Evolutionary conservation across 2,113 vertebrate species (phyloP), one percentile per base, ranked within the genome.

Genomic region (Columba janthina): DNA sequence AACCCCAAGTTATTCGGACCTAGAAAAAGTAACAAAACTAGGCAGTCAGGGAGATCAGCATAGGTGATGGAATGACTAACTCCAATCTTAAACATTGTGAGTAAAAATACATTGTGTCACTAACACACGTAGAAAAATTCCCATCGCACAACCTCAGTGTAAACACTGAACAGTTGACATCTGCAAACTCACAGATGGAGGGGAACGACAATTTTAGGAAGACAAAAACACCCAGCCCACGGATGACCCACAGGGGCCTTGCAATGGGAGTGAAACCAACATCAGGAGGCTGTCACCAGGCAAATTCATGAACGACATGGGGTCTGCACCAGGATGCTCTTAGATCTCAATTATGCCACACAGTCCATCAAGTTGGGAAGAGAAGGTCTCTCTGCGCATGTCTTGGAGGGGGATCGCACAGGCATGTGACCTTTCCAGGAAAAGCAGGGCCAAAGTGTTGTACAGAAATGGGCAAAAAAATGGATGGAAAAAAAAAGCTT

Each of bases 161-260:
- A 96, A 97, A 96, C 84, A 89, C 11, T 5, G 58, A 60, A 36
- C 15, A 67, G 90, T 58, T 5, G 25, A 95, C 76, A 90, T 96
- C 89, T 91, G 88, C 51, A 54, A 69, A 66, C 22, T 53, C 86
- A 21, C 65, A 69, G 83, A 71, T 15, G 15, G 85, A 83, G 40
- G 31, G 57, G 76, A 40, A 51, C 0, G 1, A 57, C 46, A 36
- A 73, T 73, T 92, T 85, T 69, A 85, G 75, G 91, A 94, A 88
- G 50, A 89, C 40, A 76, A 94, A 90, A 89, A 78, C 66, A 87
- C 44, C 53, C 86, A 69, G 64, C 76, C 94, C 92, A 87, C 18
- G 0, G 85, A 44, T 0, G 0, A 40, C 38, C 44, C 2, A 0
- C 50, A 38, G 51, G 46, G 31, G 20, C 81, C 56, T 82, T 42